Conservation (phyloP, 2,888 invertebrate genomes). For the Dryobotodes eremita region DNA sequence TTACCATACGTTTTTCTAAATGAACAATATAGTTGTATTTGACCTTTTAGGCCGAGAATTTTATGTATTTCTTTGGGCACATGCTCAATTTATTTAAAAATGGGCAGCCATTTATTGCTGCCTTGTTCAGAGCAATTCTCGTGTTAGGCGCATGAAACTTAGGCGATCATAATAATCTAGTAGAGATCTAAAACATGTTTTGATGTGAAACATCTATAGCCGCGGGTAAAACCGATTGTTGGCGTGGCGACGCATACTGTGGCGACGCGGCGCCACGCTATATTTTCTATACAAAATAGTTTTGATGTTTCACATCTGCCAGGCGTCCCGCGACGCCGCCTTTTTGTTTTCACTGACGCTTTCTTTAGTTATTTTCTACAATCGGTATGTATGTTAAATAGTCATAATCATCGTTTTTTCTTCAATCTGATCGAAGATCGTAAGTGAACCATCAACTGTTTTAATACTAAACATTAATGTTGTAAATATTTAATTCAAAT, state of each 20-base stretch:
- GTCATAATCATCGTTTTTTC: background rate
- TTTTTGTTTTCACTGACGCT: too few relatives aligned
- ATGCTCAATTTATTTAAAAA: conserved; percentile 1
- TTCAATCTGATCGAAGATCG: background rate
- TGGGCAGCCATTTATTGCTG: background rate
- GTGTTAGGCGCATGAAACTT: background rate
- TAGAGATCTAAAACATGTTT: background rate
- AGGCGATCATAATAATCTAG: conserved; percentile 5
- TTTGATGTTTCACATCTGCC: too few relatives aligned
- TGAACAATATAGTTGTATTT: conserved; percentile 21
- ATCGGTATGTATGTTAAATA: background rate
- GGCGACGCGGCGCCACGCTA: too few relatives aligned
- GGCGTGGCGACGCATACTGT: too few relatives aligned
- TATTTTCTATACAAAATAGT: too few relatives aligned
- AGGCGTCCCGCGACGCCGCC: too few relatives aligned
- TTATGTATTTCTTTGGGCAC: conserved; percentile 15
- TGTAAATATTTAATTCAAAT: background rate
- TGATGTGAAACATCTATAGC: too few relatives aligned
- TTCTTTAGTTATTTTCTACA: background rate
- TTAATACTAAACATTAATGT: conserved; percentile 4
- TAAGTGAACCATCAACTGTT: background rate
- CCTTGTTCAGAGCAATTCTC: background rate
- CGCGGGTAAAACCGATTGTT: too few relatives aligned
- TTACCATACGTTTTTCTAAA: conserved; percentile 37
- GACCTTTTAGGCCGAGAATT: conserved; percentile 42